These are phyloP conservation scores for Mylabris sibirica DNA, from an alignment of 2,888 invertebrate species.

Conservation along the genomic window DNA sequence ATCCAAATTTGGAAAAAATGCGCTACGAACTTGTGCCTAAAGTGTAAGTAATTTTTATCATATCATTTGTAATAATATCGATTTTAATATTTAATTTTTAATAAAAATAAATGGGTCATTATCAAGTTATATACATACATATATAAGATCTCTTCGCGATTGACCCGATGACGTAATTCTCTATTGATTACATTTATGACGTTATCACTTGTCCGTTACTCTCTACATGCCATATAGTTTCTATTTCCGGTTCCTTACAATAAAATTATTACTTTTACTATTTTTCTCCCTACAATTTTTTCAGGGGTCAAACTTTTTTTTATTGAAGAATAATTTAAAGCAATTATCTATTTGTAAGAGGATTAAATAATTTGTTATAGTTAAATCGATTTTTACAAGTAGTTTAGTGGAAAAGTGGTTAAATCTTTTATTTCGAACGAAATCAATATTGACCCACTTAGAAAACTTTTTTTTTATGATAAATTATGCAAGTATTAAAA, in stretches of 20 bases:
- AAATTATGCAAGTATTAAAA: background rate
- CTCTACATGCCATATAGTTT: background rate
- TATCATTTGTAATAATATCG: background rate
- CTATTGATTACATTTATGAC: conserved; percentile 5
- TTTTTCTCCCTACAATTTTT: no score
- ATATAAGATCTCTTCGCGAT: background rate
- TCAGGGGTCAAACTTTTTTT: no score
- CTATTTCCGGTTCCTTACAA: background rate
- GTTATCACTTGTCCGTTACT: background rate
- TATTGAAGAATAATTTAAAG: no score
- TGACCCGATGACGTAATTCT: conserved; percentile 4
- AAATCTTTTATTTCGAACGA: background rate
- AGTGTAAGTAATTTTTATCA: conserved; percentile 76
- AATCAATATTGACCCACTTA: background rate
- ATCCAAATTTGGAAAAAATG: conserved; percentile 97
- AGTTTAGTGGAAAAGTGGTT: background rate
- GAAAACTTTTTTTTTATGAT: background rate
- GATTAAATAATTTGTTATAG: no score
- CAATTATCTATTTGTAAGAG: no score
- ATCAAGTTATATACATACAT: background rate
- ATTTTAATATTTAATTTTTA: background rate
- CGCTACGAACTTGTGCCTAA: conserved; percentile 99
- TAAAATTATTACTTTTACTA: background rate
- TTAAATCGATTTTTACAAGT: no score
- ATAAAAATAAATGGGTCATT: background rate